These are phyloP conservation scores for Sycophila texana DNA, from an alignment of 2,888 invertebrate genomes.

Conservation along the genomic window DNA sequence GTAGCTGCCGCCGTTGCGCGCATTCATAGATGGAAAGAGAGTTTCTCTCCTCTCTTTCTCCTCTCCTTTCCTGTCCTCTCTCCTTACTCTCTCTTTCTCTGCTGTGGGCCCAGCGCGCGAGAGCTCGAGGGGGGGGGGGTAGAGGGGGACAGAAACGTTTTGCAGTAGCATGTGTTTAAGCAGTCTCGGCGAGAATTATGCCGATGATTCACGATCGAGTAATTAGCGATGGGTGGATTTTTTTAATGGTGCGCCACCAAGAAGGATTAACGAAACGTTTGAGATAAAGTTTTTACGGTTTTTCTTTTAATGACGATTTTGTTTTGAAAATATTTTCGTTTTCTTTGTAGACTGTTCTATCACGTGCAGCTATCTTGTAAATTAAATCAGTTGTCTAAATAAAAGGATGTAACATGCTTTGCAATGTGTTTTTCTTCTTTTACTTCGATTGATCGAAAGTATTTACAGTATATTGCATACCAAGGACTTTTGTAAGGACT, in stretches of 20 bases:
- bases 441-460: no score
- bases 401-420: no score
- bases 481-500: no score
- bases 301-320: neutral
- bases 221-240: slow-evolving; percentile 39
- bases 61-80: neutral
- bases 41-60: neutral
- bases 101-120: neutral
- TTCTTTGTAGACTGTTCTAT: no score
- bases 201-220: slow-evolving; percentile 44
- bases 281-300: neutral
- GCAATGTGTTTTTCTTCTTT: no score
- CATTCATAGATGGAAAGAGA: slow-evolving; percentile 17
- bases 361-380: no score
- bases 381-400: no score
- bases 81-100: no score
- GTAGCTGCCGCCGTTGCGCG: slow-evolving; percentile 23
- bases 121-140: neutral
- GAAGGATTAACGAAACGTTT: neutral
- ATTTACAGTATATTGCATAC: no score
- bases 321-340: neutral
- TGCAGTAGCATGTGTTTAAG: slow-evolving; percentile 23
- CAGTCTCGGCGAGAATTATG: neutral
- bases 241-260: neutral
- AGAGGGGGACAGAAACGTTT: slow-evolving; percentile 9